A percentile compares a stretch with the other conserved stretches of the same genome.
phyloP scores from a whole-genome alignment of 2,113 vertebrate species.

The Eurypyga helias region DNA sequence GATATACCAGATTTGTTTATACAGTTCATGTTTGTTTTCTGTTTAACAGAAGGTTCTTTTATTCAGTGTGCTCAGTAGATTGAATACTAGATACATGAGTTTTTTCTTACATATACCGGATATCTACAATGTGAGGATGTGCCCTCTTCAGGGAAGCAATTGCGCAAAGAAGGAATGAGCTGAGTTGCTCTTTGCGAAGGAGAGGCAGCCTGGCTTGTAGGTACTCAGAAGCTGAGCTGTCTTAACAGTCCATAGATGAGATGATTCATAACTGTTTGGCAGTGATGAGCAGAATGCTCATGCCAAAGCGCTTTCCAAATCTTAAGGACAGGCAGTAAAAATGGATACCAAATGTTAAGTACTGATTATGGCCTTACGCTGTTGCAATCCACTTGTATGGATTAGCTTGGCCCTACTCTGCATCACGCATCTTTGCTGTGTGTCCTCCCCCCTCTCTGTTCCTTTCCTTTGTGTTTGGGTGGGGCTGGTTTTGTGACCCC shows the following conservation, averaged over 20 bases:
- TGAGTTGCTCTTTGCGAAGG: neutral
- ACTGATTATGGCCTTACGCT: neutral
- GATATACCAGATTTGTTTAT: neutral
- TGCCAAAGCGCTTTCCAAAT: neutral
- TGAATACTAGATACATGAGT: neutral
- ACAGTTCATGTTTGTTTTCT: neutral
- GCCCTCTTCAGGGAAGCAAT: neutral
- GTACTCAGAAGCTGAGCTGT: neutral
- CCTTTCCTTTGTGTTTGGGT: neutral
- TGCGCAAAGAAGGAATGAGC: neutral
- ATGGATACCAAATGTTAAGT: neutral
- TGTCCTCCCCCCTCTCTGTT: neutral
- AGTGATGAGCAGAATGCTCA: neutral
- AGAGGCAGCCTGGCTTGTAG: neutral
- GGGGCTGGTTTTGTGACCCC: neutral
- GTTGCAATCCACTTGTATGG: neutral
- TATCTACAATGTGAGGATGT: neutral
- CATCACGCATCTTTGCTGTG: neutral
- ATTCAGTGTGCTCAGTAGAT: neutral
- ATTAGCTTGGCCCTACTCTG: neutral
- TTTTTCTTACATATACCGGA: neutral
- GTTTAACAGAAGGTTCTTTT: neutral
- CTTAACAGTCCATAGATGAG: neutral
- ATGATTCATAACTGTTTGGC: neutral
- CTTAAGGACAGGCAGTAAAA: neutral